Evolutionary conservation across 2,113 vertebrate species (phyloP).

Genomic region (Cyphomyrus plagiostoma): DNA sequence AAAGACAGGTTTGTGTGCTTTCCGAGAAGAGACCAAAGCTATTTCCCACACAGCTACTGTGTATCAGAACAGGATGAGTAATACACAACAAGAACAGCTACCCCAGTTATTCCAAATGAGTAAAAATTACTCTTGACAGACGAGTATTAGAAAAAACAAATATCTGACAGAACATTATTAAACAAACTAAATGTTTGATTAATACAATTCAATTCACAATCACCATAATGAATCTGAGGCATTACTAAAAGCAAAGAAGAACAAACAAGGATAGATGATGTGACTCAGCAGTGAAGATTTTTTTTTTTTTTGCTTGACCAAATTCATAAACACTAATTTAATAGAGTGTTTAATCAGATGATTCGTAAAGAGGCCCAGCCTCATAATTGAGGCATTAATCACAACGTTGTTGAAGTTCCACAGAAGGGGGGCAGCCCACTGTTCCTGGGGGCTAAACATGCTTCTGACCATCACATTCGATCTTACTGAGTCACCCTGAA

Average conservation of each 20-base stretch:
- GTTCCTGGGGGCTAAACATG: not conserved
- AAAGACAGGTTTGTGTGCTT: not conserved
- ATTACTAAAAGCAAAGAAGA: not conserved
- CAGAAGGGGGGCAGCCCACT: not conserved
- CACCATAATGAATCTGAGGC: not conserved
- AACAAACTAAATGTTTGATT: not conserved
- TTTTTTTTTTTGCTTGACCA: not conserved
- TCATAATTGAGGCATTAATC: not conserved
- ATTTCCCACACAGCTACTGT: not conserved
- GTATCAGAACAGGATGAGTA: not conserved
- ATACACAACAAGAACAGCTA: not conserved
- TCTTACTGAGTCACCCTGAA: not conserved
- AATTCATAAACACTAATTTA: not conserved
- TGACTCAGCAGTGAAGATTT: not conserved
- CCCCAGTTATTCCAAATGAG: not conserved
- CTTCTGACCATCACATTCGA: too few relatives aligned
- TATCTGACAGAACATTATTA: not conserved
- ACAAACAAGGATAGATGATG: not conserved
- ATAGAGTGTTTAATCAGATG: not conserved
- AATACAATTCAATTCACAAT: not conserved
- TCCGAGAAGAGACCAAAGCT: not conserved
- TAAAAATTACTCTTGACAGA: not conserved
- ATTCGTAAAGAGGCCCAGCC: not conserved
- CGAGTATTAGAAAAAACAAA: not conserved
- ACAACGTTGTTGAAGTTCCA: not conserved